Conservation (phyloP, 2,113 vertebrate species). For the Alethe castanea region DNA sequence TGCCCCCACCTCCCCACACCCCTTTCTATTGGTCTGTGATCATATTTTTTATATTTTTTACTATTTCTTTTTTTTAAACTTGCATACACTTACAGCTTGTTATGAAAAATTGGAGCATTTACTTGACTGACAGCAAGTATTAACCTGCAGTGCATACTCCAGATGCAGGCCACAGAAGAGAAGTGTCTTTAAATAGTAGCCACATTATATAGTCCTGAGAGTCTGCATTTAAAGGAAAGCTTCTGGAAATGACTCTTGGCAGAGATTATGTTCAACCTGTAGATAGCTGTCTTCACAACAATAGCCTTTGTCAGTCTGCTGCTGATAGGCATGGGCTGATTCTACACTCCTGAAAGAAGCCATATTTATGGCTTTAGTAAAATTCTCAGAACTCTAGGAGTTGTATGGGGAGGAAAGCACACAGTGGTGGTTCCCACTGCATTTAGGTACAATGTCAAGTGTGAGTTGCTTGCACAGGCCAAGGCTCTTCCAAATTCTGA, state of each 20-base stretch:
- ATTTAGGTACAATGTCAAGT: not conserved
- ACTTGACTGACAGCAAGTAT: not conserved
- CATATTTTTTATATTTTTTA: not conserved
- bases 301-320: not conserved
- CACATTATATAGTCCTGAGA: not conserved
- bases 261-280: not conserved
- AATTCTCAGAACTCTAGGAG: not conserved
- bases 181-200: not conserved
- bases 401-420: not conserved
- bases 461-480: not conserved
- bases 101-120: conserved; percentile 22
- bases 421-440: not conserved
- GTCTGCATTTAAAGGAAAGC: not conserved
- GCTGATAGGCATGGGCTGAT: not conserved
- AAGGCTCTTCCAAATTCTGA: not conserved
- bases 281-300: not conserved
- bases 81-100: not conserved
- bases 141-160: not conserved
- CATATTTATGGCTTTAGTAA: not conserved
- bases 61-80: not conserved
- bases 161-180: not conserved
- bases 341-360: not conserved
- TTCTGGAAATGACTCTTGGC: not conserved
- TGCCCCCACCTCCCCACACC: too few species aligned
- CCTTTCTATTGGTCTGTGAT: too few species aligned